phyloP scores from a whole-genome alignment of 2,797 vertebrate species.

The Trachurus trachurus region DNA sequence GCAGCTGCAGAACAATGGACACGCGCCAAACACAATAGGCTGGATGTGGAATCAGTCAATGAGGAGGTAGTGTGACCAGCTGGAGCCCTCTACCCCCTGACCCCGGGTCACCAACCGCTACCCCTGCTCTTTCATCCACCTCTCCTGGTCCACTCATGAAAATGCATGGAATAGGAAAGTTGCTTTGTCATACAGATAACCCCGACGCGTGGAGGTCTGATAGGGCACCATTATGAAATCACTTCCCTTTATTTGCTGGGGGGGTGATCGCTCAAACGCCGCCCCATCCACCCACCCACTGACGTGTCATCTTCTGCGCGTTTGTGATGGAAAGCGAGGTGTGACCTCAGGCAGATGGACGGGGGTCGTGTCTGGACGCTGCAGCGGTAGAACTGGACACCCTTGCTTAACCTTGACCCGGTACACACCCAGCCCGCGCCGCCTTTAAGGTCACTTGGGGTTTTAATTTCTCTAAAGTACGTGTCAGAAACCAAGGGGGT shows the following conservation, averaged over 20 bases:
- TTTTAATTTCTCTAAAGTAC: constrained; percentile 49
- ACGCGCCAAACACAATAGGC: constrained; percentile 83
- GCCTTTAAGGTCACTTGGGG: constrained; percentile 42
- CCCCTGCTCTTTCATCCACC: constrained; percentile 73
- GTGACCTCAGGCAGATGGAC: constrained; percentile 78
- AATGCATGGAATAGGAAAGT: constrained; percentile 78
- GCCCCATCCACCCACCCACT: constrained; percentile 25
- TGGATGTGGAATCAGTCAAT: constrained; percentile 83
- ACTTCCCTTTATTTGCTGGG: constrained; percentile 63
- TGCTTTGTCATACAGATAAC: constrained; percentile 85
- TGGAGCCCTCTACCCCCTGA: constrained; percentile 84
- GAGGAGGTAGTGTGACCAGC: constrained; percentile 84
- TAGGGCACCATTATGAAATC: constrained; percentile 74
- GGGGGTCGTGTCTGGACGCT: constrained; percentile 45
- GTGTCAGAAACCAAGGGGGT: constrained; percentile 25
- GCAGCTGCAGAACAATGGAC: constrained; percentile 81
- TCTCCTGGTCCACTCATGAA: constrained; percentile 80
- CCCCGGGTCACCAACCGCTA: constrained; percentile 84
- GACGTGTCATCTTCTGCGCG: constrained; percentile 48
- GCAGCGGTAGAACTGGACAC: constrained; percentile 51
- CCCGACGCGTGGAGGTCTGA: constrained; percentile 77
- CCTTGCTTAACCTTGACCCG: constrained; percentile 72
- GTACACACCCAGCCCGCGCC: constrained; percentile 28
- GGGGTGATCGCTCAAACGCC: constrained; percentile 50
- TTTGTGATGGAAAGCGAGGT: constrained; percentile 79